Base-by-base conservation (phyloP, 2,888 invertebrate species). In the Diarsia dahlii region DNA sequence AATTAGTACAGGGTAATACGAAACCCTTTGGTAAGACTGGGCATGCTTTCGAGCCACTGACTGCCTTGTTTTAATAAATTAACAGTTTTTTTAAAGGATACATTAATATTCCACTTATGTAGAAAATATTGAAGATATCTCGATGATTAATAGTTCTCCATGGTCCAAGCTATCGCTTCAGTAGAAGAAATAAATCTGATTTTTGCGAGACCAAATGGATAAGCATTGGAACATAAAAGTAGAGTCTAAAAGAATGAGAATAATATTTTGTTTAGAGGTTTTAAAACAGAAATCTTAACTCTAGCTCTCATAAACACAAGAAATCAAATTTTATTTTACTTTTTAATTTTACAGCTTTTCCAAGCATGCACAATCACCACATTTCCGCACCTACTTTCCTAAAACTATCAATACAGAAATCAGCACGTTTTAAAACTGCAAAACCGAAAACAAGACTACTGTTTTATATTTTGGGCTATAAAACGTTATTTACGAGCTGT, bases 401-500 rank as follows among this genome's bases (percentile, higher is more conserved):
- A 23, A 52, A 79, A 74, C 28, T 39, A 58, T 39, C 28, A 63
- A 71, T 58, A 18, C 5, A 15, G 4, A 39, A 68, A 56, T 62
- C 62, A 75, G 46, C 48, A 34, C 23, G 45, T 68, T 71, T 71
- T 76, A 50, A 68, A 81, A 71, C 54, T 45, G 23, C 15, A 45
- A 81, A 71, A 56, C 28, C 67, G 23, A 81, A 68, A 64, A 68
- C 20, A 68, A 70, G n/a, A 28, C n/a, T 54, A 60, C 52, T 13
- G 70, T 71, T 68, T 76, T 67, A 76, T 81, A 76, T 81, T 81
- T 80, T 71, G 20, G 15, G 50, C 45, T 10, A 80, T 80, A 71
- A 78, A 77, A 71, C n/a, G 64, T 71, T 81, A 82, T 81, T 73
- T 74, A 81, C 73, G 78, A 81, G 34, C 62, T 58, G 77, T 77